Evolutionary conservation across 2,113 vertebrate species (phyloP).

Genomic region (Cyprinodon tularosa): DNA sequence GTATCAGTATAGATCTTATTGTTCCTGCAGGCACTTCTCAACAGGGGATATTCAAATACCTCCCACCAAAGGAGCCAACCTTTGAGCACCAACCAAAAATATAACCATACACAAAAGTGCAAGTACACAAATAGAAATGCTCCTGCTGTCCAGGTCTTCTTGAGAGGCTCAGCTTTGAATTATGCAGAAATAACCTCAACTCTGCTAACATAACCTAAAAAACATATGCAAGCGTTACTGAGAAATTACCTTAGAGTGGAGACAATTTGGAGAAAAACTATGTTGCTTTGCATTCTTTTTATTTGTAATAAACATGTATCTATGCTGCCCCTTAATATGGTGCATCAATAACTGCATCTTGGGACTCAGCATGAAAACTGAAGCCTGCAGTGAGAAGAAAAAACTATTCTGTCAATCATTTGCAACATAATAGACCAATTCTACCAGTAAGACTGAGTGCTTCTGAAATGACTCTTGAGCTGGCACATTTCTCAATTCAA

Average conservation of each 20-base stretch:
- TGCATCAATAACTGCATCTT: slow-evolving; percentile 1
- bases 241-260: slow-evolving; percentile 7
- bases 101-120: slow-evolving; percentile 9
- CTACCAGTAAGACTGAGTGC: background rate
- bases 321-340: background rate
- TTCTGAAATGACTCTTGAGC: background rate
- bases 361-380: slow-evolving; percentile 5
- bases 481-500: background rate
- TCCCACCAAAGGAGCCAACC: slow-evolving; percentile 14
- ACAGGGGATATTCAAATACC: slow-evolving; percentile 29
- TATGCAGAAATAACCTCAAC: slow-evolving; percentile 13
- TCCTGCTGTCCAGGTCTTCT: slow-evolving; percentile 22
- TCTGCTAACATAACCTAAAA: background rate
- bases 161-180: slow-evolving; percentile 19
- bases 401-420: slow-evolving; percentile 8
- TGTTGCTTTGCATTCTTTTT: slow-evolving; percentile 28
- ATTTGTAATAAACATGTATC: background rate
- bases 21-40: slow-evolving; percentile 24
- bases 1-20: slow-evolving; percentile 4
- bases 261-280: slow-evolving; percentile 25
- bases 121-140: slow-evolving; percentile 4
- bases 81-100: slow-evolving; percentile 17
- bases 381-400: background rate
- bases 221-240: background rate
- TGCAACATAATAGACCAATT: background rate